Conservation (phyloP, 2,888 invertebrate genomes). For the Tolmerus cingulatus region DNA sequence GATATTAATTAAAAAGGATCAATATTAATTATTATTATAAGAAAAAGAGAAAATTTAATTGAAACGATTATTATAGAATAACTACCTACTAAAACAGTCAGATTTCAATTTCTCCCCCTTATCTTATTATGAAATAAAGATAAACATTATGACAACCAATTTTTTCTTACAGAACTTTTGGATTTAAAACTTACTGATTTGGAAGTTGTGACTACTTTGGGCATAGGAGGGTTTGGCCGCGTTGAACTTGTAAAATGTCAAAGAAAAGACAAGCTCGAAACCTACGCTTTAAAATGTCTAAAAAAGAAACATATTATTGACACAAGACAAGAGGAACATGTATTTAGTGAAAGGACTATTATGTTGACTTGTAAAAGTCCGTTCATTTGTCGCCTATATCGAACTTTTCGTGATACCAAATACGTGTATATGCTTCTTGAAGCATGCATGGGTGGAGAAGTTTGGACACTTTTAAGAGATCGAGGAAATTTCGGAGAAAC, state of each 20-base stretch:
- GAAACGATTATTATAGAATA: too few relatives aligned
- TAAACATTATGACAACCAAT: not conserved
- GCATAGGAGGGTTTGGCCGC: constrained; percentile 91
- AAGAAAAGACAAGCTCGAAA: constrained; percentile 64
- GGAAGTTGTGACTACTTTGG: constrained; percentile 83
- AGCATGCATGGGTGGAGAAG: constrained; percentile 91
- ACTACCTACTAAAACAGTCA: too few relatives aligned
- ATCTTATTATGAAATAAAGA: not conserved
- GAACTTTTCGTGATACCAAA: constrained; percentile 89
- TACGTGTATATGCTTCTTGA: constrained; percentile 95
- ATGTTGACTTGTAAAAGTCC: constrained; percentile 72
- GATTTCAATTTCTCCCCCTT: not conserved
- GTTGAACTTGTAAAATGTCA: constrained; percentile 80
- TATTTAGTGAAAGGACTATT: constrained; percentile 86
- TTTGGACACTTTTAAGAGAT: constrained; percentile 91
- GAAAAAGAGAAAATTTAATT: too few relatives aligned
- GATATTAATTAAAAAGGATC: too few relatives aligned
- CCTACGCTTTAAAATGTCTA: constrained; percentile 86
- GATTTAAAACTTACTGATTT: constrained; percentile 79
- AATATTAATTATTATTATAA: too few relatives aligned
- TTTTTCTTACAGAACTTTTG: constrained; percentile 67
- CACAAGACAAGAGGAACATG: constrained; percentile 89
- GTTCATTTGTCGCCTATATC: constrained; percentile 74
- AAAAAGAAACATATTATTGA: constrained; percentile 90
- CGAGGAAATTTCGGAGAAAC: constrained; percentile 84